These are phyloP conservation scores for Dasysyrphus tricinctus DNA, from an alignment of 2,888 invertebrate species.

Conservation along the genomic window DNA sequence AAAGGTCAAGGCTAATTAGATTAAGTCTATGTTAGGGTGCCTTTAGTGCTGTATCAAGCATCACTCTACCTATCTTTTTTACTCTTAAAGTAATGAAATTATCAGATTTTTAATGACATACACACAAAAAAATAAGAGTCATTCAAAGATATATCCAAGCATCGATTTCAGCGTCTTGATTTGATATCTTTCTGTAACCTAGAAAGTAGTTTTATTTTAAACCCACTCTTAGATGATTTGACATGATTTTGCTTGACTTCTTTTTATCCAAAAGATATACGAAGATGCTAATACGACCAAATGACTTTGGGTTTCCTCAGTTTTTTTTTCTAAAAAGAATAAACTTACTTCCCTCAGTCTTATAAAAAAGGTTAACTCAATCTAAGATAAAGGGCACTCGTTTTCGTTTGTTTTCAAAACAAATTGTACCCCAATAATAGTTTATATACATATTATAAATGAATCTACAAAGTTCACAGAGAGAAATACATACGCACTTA, in stretches of 20 bases:
- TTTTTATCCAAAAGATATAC: background rate
- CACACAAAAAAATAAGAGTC: background rate
- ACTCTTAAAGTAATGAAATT: conserved; percentile 11
- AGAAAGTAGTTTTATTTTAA: background rate
- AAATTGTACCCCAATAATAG: background rate
- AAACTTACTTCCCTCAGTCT: background rate
- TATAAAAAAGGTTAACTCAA: background rate
- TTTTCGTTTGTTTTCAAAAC: background rate
- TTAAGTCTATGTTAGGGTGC: conserved; percentile 1
- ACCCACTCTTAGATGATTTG: background rate
- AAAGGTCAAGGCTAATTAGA: conserved; percentile 31
- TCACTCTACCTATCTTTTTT: background rate
- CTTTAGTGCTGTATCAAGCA: background rate
- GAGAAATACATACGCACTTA: conserved; percentile 16
- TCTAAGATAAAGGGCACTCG: background rate
- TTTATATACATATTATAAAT: background rate
- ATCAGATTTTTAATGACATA: background rate
- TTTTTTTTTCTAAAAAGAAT: background rate
- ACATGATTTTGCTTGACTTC: background rate
- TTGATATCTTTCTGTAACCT: background rate
- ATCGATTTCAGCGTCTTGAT: background rate
- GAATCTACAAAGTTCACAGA: background rate
- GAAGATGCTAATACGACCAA: background rate
- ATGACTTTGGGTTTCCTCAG: background rate
- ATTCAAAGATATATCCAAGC: no score